Percentiles rank a stretch among this genome's conserved stretches.
These are phyloP conservation scores for Gymnopithys bicolor DNA, from an alignment of 2,797 vertebrate species.

Conservation along the genomic window DNA sequence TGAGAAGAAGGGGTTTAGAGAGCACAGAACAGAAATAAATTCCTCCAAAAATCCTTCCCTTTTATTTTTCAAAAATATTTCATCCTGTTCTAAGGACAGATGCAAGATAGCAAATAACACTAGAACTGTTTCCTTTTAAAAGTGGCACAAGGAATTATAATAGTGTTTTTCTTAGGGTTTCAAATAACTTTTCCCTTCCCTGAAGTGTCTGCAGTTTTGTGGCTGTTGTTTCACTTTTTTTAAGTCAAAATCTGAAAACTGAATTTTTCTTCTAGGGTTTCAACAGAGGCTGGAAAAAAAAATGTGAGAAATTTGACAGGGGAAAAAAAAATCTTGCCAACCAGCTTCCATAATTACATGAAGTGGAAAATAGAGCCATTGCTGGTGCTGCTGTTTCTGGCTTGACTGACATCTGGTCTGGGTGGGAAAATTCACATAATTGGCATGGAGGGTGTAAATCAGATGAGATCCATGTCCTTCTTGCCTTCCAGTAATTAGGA, in stretches of 20 bases:
- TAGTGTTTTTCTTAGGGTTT: neutral
- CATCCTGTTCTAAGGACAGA: neutral
- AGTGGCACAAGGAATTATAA: neutral
- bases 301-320: slow-evolving; percentile 7
- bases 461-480: neutral
- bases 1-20: slow-evolving; percentile 34
- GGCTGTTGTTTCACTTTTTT: slow-evolving; percentile 5
- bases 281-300: neutral
- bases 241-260: slow-evolving; percentile 3
- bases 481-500: neutral
- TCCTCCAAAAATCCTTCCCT: neutral
- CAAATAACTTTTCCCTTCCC: neutral
- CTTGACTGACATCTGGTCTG: neutral
- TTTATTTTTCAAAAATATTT: neutral
- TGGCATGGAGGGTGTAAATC: neutral
- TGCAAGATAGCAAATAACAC: neutral
- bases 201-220: neutral
- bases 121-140: neutral
- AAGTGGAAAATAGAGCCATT: neutral
- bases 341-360: neutral
- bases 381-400: slow-evolving; percentile 27
- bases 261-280: slow-evolving; percentile 9
- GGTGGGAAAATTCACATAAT: neutral
- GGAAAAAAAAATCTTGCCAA: neutral
- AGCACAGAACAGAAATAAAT: slow-evolving; percentile 34